phyloP scores from a whole-genome alignment of 2,797 vertebrate species.

The Falco rusticolus region DNA sequence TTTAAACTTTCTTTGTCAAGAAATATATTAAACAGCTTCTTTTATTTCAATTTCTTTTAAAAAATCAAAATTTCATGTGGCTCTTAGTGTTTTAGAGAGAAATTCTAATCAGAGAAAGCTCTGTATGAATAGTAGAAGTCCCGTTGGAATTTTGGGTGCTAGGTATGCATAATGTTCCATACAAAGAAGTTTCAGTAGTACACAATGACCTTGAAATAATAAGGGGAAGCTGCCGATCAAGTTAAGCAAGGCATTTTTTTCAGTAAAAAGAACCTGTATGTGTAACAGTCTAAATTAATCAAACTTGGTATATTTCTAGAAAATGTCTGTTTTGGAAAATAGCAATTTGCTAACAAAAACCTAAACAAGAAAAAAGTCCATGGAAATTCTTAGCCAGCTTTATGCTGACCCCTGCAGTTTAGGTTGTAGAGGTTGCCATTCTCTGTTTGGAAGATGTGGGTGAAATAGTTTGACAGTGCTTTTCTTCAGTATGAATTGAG shows the following conservation, averaged over 20 bases:
- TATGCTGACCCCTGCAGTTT: not conserved
- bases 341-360: not conserved
- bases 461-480: not conserved
- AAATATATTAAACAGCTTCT: not conserved
- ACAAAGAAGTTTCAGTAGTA: not conserved
- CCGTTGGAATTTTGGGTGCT: not conserved
- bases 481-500: not conserved
- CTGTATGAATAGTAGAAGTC: not conserved
- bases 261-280: not conserved
- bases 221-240: not conserved
- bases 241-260: not conserved
- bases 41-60: not conserved
- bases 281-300: not conserved
- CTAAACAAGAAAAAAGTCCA: not conserved
- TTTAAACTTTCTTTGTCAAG: not conserved
- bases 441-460: not conserved
- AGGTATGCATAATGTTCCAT: not conserved
- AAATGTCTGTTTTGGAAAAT: not conserved
- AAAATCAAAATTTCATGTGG: not conserved
- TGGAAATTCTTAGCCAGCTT: not conserved
- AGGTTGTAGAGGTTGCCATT: not conserved
- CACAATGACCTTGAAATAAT: not conserved
- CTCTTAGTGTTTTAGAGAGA: not conserved
- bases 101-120: not conserved
- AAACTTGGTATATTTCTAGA: not conserved